phyloP scores from a whole-genome alignment of 2,888 invertebrate species.

The Aspidapion aeneum region DNA sequence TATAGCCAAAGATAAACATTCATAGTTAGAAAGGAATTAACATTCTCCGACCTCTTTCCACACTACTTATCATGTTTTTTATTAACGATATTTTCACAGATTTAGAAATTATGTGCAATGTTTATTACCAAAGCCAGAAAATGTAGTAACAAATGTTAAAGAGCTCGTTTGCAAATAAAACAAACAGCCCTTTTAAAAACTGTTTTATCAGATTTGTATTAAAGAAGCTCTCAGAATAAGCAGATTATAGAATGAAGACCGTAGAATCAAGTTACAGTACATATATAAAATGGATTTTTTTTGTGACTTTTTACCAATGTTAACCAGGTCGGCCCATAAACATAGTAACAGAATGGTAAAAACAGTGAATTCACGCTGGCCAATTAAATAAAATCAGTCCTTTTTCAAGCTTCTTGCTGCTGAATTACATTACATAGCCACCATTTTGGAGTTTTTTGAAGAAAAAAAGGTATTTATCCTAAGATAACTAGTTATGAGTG shows the following conservation, averaged over 20 bases:
- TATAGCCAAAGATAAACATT: background rate
- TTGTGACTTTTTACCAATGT: too few species aligned
- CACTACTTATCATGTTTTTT: background rate
- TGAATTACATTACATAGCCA: too few species aligned
- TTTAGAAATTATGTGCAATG: background rate
- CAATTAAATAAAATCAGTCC: too few species aligned
- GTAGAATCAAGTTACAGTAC: too few species aligned
- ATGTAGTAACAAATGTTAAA: background rate
- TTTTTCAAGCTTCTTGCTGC: too few species aligned
- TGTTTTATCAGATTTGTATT: background rate
- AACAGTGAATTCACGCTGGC: too few species aligned
- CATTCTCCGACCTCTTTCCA: background rate
- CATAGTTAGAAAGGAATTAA: background rate
- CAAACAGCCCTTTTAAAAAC: background rate
- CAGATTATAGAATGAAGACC: too few species aligned
- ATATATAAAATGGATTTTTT: too few species aligned
- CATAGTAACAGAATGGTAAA: conserved; percentile 38
- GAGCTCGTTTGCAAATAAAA: background rate
- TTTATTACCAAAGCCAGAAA: background rate
- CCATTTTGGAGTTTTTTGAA: too few species aligned
- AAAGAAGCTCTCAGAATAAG: background rate
- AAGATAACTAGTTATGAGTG: too few species aligned
- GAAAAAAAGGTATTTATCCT: too few species aligned
- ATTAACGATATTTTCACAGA: background rate
- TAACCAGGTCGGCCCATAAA: conserved; percentile 40